phyloP scores from a whole-genome alignment of 2,888 invertebrate species.

The Ochropacha duplaris region DNA sequence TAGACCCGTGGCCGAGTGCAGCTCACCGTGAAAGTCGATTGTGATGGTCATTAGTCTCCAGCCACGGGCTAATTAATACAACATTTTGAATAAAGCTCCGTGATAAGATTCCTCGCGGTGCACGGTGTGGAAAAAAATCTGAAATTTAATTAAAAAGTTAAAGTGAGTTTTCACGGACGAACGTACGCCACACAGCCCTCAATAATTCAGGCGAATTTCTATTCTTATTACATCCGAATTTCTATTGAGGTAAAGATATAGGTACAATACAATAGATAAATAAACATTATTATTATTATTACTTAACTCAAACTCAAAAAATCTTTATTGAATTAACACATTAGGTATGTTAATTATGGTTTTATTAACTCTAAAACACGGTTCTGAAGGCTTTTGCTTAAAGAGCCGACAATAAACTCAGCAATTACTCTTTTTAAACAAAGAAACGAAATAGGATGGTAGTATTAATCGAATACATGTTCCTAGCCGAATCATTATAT shows the following conservation, averaged over 20 bases:
- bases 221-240: conserved; percentile 40
- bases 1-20: conserved; percentile 33
- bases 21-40: conserved; percentile 63
- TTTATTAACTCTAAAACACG: too few relatives aligned
- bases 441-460: too few relatives aligned
- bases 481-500: too few relatives aligned
- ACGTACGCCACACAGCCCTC: conserved; percentile 62
- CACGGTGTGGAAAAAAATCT: conserved; percentile 60
- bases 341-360: too few relatives aligned
- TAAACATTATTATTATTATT: background rate
- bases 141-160: conserved; percentile 82
- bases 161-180: conserved; percentile 80
- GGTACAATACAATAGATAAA: background rate
- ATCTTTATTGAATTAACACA: too few relatives aligned
- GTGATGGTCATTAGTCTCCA: conserved; percentile 68
- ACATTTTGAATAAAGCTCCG: conserved; percentile 73
- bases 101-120: conserved; percentile 64
- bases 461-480: too few relatives aligned
- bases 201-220: conserved; percentile 73
- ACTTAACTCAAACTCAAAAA: too few relatives aligned
- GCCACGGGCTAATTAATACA: conserved; percentile 74
- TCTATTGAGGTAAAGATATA: conserved; percentile 36
- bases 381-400: too few relatives aligned
- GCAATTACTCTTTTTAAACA: too few relatives aligned
- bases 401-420: too few relatives aligned